Evolutionary conservation across 1,140 invertebrate species (phyloP).

Genomic region (Drosophila sucinea): DNA sequence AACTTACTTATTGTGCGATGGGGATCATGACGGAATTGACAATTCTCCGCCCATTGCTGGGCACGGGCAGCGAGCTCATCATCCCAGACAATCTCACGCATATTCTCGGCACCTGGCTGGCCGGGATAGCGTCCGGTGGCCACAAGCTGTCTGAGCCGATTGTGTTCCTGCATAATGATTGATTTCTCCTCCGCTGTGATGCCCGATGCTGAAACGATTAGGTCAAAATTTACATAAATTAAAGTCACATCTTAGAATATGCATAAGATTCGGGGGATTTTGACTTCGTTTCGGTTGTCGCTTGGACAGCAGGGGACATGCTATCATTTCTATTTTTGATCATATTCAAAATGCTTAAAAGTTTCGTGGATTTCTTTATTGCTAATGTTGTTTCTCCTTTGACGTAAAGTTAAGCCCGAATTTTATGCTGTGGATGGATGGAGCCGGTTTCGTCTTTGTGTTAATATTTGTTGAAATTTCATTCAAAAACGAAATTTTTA

Average conservation of each 20-base stretch:
- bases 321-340: conserved; percentile 78
- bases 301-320: conserved; percentile 38
- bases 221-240: conserved; percentile 74
- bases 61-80: conserved; percentile 92
- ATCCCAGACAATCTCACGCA: conserved; percentile 95
- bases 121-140: conserved; percentile 90
- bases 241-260: conserved; percentile 43
- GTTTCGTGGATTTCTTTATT: conserved; percentile 38
- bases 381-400: conserved; percentile 45
- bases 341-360: conserved; percentile 60
- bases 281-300: not conserved
- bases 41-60: conserved; percentile 92
- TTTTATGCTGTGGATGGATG: conserved; percentile 14
- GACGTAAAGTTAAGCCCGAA: conserved; percentile 22
- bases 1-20: conserved; percentile 86
- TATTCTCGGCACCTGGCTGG: conserved; percentile 91
- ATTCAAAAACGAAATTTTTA: conserved; percentile 40
- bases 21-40: conserved; percentile 89
- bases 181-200: conserved; percentile 89
- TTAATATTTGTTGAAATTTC: conserved; percentile 58
- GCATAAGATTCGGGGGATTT: conserved; percentile 33
- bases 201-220: conserved; percentile 84
- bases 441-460: conserved; percentile 59
- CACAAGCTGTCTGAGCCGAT: conserved; percentile 90
- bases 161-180: conserved; percentile 91